Evolutionary conservation across 2,797 vertebrate genomes (phyloP), one percentile per base, ranked within the genome.

Genomic region (Pyrocephalus nanus): DNA sequence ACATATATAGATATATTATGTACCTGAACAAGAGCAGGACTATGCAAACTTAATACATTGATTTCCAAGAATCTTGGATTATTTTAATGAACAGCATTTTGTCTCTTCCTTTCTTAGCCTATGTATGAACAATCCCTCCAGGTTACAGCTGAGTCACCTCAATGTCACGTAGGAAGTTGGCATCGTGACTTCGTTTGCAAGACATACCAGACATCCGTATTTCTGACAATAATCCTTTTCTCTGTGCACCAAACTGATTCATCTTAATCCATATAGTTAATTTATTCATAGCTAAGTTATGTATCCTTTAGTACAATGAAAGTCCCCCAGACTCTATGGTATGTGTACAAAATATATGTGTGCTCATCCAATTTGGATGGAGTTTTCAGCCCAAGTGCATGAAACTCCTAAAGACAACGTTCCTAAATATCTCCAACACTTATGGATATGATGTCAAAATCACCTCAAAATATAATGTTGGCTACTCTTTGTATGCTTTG

Each of bases 1-100:
- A 60, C 32, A 27, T 5, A 6, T 32, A 22, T 1, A 7, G 0
- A 25, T 15, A 23, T 5, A 10, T 12, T 2, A 0, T 32, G 4
- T 29, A 23, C 11, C 30, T 75, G 32, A 30, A 54, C 30, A 60
- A 60, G 13, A 66, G 3, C 25, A 38, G 25, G 27, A 43, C 19
- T 27, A 4, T 11, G 30, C 15, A 71, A 64, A 78, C 3, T 30
- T 55, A 16, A 54, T 20, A 30, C 36, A 58, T 7, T 34, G 36
- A 40, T 60, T 92, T 65, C 29, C 64, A 66, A 80, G 16, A 8
- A n/a, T 69, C 86, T 88, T 71, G 15, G 7, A n/a, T 75, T 7
- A 15, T 17, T 43, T 72, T 29, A 16, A 43, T 42, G 6, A 64
- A 12, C 15, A 57, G 3, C 8, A 48, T 72, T 90, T 67, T 66